Conservation (phyloP, 30 jellyfish, hydroid and myxozoan genomes). For the Nemopilema nomurai region DNA sequence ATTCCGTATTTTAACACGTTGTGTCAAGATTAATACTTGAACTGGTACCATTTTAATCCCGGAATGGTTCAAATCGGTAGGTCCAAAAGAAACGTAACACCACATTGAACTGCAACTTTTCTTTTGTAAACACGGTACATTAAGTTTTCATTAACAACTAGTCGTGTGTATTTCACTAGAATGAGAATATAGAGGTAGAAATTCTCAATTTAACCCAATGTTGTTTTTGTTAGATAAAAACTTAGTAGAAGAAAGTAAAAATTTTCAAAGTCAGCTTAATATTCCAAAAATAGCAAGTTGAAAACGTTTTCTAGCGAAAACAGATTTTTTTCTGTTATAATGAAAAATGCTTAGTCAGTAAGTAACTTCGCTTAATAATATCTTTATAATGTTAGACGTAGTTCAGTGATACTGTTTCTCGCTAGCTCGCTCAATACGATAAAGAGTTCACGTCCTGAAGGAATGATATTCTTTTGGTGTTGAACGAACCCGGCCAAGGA, state of each 20-base stretch:
- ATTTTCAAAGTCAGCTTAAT: not conserved
- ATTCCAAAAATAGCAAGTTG: not conserved
- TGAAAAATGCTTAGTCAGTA: no score
- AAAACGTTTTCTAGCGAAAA: not conserved
- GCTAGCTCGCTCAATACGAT: conserved; percentile 31
- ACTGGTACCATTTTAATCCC: no score
- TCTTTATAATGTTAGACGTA: not conserved
- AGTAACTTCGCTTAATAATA: no score
- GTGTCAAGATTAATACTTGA: no score
- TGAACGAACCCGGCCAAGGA: conserved; percentile 47
- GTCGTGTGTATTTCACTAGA: not conserved
- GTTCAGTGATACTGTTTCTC: conserved; percentile 13
- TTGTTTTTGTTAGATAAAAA: not conserved
- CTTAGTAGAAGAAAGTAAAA: not conserved
- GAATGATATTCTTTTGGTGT: conserved; percentile 44
- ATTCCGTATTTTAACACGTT: no score
- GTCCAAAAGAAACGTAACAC: no score
- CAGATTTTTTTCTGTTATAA: not conserved
- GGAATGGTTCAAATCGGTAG: no score
- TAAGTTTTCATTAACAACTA: no score
- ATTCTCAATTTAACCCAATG: not conserved
- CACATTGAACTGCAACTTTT: no score
- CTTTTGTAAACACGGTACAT: no score
- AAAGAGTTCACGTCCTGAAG: conserved; percentile 56
- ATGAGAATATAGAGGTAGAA: not conserved